Evolutionary conservation across 2,888 invertebrate genomes (phyloP).

Genomic region (Tipula unca): DNA sequence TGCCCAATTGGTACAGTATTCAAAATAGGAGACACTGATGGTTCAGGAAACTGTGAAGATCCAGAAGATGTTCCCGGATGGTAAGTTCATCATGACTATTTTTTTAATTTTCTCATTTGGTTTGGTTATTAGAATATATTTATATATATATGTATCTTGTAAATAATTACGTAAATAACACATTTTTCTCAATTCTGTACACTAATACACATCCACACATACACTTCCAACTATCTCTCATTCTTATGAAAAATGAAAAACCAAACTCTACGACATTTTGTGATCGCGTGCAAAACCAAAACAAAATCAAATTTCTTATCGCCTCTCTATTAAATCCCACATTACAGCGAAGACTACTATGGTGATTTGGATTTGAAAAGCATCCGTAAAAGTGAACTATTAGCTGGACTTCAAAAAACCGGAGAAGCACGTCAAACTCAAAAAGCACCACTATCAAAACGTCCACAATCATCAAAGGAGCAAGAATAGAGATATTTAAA

Average conservation of each 20-base stretch:
- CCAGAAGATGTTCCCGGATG: conserved; percentile 94
- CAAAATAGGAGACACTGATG: conserved; percentile 86
- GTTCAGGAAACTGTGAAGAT: conserved; percentile 88
- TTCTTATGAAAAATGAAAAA: background rate
- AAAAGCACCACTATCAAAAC: conserved; percentile 45
- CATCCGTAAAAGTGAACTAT: conserved; percentile 88
- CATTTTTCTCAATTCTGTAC: background rate
- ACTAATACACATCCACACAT: background rate
- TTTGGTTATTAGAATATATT: background rate
- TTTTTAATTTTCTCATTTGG: background rate
- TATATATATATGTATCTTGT: background rate
- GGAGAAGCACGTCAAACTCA: conserved; percentile 44
- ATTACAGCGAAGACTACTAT: conserved; percentile 92
- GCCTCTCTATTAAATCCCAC: conserved; percentile 27
- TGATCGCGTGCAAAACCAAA: conserved; percentile 21
- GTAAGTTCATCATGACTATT: conserved; percentile 58
- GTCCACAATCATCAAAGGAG: conserved; percentile 37
- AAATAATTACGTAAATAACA: conserved; percentile 2
- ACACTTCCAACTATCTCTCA: background rate
- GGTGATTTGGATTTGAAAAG: conserved; percentile 91
- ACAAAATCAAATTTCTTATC: conserved; percentile 22
- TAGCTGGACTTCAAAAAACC: conserved; percentile 64
- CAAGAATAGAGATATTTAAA: conserved; percentile 28
- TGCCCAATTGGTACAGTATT: conserved; percentile 94
- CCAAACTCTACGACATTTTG: conserved; percentile 19